Conservation (phyloP, 2,888 invertebrate genomes). For the Mythimna albipuncta region DNA sequence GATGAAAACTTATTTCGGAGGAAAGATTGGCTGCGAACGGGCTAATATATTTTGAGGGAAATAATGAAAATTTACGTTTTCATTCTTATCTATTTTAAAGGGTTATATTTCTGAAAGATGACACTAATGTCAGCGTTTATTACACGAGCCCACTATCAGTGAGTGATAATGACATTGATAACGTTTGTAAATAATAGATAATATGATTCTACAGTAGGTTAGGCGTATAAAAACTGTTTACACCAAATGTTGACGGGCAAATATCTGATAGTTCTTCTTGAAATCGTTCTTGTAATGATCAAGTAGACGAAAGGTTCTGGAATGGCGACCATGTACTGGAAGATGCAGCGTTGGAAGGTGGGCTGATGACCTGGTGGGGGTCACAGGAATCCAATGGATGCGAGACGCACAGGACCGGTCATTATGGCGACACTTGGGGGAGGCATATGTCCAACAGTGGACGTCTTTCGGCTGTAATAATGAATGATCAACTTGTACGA, state of each 20-base stretch:
- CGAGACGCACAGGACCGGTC: too few relatives aligned
- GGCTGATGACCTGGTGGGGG: too few relatives aligned
- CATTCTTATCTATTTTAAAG: constrained; percentile 55
- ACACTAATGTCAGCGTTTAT: constrained; percentile 54
- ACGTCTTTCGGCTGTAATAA: too few relatives aligned
- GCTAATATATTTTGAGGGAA: constrained; percentile 16
- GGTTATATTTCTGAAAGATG: constrained; percentile 39
- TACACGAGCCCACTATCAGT: constrained; percentile 51
- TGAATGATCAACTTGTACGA: background rate
- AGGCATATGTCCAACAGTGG: too few relatives aligned
- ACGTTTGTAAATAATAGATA: constrained; percentile 45
- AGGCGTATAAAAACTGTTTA: constrained; percentile 41
- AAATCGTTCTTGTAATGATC: background rate
- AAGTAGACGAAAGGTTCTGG: too few relatives aligned
- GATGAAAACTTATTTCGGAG: constrained; percentile 44
- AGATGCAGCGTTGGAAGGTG: too few relatives aligned
- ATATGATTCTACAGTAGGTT: constrained; percentile 33
- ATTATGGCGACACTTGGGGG: too few relatives aligned
- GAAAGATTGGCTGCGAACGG: constrained; percentile 32
- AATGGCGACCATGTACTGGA: too few relatives aligned
- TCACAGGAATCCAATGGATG: too few relatives aligned
- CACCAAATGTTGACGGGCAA: constrained; percentile 25
- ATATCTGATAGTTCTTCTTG: constrained; percentile 15
- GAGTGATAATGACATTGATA: constrained; percentile 68
- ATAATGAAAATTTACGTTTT: constrained; percentile 49